Percentiles rank a stretch among this genome's conserved stretches.
These are phyloP conservation scores for Cecidostiba fungosa DNA, from an alignment of 2,888 invertebrate genomes.

Conservation along the genomic window DNA sequence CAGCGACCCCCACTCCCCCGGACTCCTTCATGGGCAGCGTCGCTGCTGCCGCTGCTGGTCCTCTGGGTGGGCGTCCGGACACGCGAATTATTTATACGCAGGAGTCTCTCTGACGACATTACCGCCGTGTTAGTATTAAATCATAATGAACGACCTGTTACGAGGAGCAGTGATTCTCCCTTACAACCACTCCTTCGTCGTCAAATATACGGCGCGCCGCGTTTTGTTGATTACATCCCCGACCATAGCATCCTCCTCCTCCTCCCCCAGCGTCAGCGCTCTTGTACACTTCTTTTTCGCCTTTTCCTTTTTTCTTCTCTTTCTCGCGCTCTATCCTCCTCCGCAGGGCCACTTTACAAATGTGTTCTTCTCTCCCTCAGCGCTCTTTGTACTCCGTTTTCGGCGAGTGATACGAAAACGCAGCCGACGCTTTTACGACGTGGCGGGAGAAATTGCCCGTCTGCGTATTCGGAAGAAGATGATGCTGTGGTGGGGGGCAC, in stretches of 20 bases:
- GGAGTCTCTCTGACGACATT: slow-evolving; percentile 80
- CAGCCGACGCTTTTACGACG: slow-evolving; percentile 53
- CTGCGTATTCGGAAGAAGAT: slow-evolving; percentile 39
- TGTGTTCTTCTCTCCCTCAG: slow-evolving; percentile 43
- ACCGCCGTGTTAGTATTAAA: slow-evolving; percentile 80
- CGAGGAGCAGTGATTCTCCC: slow-evolving; percentile 76
- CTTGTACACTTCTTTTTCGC: slow-evolving; percentile 60
- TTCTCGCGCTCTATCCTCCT: background rate
- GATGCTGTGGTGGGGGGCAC: background rate
- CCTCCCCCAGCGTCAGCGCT: slow-evolving; percentile 50
- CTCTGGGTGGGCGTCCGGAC: slow-evolving; percentile 79
- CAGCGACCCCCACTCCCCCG: slow-evolving; percentile 60
- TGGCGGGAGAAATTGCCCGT: slow-evolving; percentile 54
- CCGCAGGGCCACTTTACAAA: slow-evolving; percentile 57
- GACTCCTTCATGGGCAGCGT: slow-evolving; percentile 17
- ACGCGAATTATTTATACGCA: slow-evolving; percentile 80
- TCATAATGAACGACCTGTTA: slow-evolving; percentile 80
- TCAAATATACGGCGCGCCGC: slow-evolving; percentile 65
- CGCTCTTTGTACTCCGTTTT: slow-evolving; percentile 48
- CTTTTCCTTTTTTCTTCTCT: slow-evolving; percentile 46
- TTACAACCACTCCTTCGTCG: slow-evolving; percentile 72
- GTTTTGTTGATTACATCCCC: slow-evolving; percentile 64
- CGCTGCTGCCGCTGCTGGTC: slow-evolving; percentile 65
- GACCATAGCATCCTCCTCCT: background rate
- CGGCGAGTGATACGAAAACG: slow-evolving; percentile 56